A percentile compares a stretch with the other conserved stretches of the same genome.
phyloP scores from a whole-genome alignment of 2,113 vertebrate species.

The Epinephelus fuscoguttatus region DNA sequence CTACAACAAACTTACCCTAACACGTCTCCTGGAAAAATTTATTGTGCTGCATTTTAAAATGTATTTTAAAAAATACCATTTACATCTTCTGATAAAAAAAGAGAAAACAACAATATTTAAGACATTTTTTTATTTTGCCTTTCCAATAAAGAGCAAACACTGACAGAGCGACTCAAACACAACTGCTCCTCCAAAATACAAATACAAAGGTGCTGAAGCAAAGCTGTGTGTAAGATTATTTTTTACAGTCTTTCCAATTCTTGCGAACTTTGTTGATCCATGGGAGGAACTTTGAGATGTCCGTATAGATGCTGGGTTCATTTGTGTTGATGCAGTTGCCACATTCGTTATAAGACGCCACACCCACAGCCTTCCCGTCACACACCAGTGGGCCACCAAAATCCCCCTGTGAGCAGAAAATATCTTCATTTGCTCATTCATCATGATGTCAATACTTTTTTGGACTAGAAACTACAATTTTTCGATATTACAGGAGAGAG shows the following conservation, averaged over 20 bases:
- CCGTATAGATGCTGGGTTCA: constrained; percentile 68
- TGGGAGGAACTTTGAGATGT: constrained; percentile 57
- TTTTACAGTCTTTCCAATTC: neutral
- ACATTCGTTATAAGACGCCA: constrained; percentile 77
- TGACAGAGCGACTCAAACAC: no score
- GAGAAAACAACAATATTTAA: no score
- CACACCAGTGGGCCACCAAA: constrained; percentile 89
- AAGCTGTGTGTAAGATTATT: no score
- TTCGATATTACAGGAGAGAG: neutral
- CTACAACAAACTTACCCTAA: no score
- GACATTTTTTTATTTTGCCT: no score
- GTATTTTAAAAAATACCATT: no score
- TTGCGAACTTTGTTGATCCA: constrained; percentile 63
- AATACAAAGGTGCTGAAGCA: no score
- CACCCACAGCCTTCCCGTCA: constrained; percentile 75
- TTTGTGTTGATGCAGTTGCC: constrained; percentile 62
- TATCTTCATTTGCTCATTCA: neutral
- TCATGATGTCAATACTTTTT: neutral
- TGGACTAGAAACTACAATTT: neutral
- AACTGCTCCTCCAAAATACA: no score
- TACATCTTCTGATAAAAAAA: no score
- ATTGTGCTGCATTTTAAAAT: no score
- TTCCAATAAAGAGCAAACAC: no score
- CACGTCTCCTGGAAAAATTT: no score
- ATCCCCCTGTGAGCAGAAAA: constrained; percentile 82